A percentile compares a stretch with the other conserved stretches of the same genome.
phyloP scores from a whole-genome alignment of 2,113 vertebrate species.

The Platycercus adscitus region DNA sequence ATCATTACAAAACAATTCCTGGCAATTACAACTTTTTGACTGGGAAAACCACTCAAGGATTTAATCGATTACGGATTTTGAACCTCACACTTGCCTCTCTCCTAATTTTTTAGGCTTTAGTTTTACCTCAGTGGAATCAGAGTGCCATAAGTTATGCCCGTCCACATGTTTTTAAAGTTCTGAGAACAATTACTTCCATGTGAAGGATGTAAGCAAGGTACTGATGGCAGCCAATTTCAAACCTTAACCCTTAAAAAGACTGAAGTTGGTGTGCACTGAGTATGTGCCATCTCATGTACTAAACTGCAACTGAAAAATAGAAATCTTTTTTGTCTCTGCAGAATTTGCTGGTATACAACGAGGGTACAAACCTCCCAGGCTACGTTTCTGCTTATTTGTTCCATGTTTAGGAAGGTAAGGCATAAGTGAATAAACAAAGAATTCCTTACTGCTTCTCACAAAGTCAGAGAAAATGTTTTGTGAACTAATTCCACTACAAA shows the following conservation, averaged over 20 bases:
- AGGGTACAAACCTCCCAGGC: not conserved
- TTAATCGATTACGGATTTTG: not conserved
- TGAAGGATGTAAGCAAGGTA: not conserved
- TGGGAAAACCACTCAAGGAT: not conserved
- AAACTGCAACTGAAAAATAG: not conserved
- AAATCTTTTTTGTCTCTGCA: not conserved
- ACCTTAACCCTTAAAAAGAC: not conserved
- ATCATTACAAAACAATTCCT: not conserved
- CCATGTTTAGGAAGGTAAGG: not conserved
- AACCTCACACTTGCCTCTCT: not conserved
- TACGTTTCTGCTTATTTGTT: not conserved
- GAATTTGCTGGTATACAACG: not conserved
- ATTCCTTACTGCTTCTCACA: not conserved
- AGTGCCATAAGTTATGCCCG: not conserved
- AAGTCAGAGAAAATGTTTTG: not conserved
- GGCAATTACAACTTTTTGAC: not conserved
- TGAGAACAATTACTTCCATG: not conserved
- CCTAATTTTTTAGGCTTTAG: not conserved
- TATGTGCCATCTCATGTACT: not conserved
- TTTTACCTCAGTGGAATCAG: not conserved
- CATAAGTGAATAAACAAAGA: not conserved
- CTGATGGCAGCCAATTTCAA: not conserved
- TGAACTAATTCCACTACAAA: not conserved
- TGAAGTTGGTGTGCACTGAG: not conserved
- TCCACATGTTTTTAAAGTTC: not conserved